These are phyloP conservation scores for Anisognathus igniventris DNA, from an alignment of 2,797 vertebrate genomes.

Conservation along the genomic window DNA sequence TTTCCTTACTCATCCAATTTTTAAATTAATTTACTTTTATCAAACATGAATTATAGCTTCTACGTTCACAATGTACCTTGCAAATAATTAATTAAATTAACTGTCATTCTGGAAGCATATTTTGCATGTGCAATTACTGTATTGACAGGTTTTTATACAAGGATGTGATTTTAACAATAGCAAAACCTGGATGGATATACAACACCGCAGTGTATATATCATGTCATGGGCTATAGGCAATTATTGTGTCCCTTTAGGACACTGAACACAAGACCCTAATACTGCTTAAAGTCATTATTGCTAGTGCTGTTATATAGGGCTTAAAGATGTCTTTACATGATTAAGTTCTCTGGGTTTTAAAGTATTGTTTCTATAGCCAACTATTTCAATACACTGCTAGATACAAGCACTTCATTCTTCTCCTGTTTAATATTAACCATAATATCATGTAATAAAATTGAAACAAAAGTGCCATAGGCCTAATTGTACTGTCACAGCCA, in stretches of 20 bases:
- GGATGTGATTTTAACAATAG: background rate
- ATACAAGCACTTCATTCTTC: slow-evolving; percentile 18
- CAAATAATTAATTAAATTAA: background rate
- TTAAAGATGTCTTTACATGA: slow-evolving; percentile 35
- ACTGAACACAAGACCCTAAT: background rate
- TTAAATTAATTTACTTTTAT: background rate
- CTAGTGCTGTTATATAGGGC: background rate
- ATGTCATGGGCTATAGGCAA: background rate
- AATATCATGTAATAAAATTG: slow-evolving; percentile 55
- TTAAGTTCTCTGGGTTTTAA: slow-evolving; percentile 37
- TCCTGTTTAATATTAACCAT: slow-evolving; percentile 50
- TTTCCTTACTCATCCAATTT: background rate
- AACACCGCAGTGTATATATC: background rate
- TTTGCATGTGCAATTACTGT: background rate
- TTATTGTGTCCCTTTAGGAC: background rate
- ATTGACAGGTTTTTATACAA: background rate
- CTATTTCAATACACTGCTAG: background rate
- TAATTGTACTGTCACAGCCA: slow-evolving; percentile 59
- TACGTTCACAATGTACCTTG: background rate
- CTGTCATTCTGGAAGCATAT: background rate
- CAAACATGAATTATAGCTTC: background rate
- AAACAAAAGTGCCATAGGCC: slow-evolving; percentile 61
- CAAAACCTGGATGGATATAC: background rate
- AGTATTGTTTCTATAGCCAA: slow-evolving; percentile 16
- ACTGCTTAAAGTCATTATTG: background rate